Conservation (phyloP, 2,888 invertebrate genomes). For the Xylocampa areola region DNA sequence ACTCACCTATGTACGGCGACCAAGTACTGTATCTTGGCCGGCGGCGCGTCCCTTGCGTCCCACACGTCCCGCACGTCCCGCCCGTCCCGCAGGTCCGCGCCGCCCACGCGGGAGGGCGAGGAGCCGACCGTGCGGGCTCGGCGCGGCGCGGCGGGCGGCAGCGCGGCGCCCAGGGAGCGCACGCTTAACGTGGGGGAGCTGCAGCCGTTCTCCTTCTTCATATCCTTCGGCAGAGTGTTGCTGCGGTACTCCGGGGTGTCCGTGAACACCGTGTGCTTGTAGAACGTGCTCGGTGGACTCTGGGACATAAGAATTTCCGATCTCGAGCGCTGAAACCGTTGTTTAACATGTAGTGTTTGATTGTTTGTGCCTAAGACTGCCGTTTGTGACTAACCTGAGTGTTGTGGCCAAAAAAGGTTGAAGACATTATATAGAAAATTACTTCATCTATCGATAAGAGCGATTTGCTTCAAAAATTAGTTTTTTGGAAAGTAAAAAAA, state of each 20-base stretch:
- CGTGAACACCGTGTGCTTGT: slow-evolving; percentile 56
- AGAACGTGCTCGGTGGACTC: slow-evolving; percentile 76
- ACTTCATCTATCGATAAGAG: background rate
- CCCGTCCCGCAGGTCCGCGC: no score
- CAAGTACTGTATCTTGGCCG: slow-evolving; percentile 89
- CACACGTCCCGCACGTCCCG: no score
- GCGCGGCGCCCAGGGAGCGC: slow-evolving; percentile 66
- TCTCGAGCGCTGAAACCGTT: slow-evolving; percentile 81
- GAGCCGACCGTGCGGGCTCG: slow-evolving; percentile 75
- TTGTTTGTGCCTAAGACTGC: slow-evolving; percentile 15
- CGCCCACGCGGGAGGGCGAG: slow-evolving; percentile 75
- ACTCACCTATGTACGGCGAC: slow-evolving; percentile 92
- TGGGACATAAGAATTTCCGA: slow-evolving; percentile 84
- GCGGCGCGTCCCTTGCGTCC: slow-evolving; percentile 31
- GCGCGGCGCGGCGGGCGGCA: no score
- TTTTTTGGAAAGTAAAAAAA: background rate
- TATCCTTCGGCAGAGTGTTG: slow-evolving; percentile 66
- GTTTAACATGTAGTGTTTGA: slow-evolving; percentile 50
- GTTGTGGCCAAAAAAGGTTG: background rate
- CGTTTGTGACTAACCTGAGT: slow-evolving; percentile 9
- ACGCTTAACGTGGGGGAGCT: slow-evolving; percentile 75
- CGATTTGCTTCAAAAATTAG: background rate
- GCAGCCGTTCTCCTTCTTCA: slow-evolving; percentile 50
- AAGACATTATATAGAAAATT: background rate
- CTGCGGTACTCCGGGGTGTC: slow-evolving; percentile 55